Evolutionary conservation across 2,888 invertebrate genomes (phyloP).

Genomic region (Meteorus cinctellus): DNA sequence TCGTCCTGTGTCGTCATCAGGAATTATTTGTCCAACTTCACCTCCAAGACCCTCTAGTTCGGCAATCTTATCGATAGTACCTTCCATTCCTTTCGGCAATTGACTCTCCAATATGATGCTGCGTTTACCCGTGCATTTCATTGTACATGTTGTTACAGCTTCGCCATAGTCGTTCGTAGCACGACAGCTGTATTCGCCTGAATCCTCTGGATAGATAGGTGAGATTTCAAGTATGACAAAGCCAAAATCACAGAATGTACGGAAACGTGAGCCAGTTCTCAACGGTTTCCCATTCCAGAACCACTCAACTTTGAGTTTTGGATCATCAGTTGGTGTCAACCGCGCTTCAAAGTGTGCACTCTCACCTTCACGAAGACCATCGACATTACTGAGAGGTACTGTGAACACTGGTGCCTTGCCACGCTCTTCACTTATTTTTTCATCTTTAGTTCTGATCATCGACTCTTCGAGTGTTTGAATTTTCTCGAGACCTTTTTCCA

Average conservation of each 20-base stretch:
- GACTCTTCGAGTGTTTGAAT: conserved; percentile 94
- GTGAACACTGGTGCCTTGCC: conserved; percentile 94
- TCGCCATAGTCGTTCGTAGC: conserved; percentile 92
- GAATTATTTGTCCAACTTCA: conserved; percentile 79
- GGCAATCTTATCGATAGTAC: conserved; percentile 94
- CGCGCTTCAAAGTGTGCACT: conserved; percentile 93
- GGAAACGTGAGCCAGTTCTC: conserved; percentile 92
- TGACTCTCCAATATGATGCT: conserved; percentile 94
- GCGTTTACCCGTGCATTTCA: conserved; percentile 93
- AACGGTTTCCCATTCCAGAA: conserved; percentile 94
- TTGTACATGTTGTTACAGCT: conserved; percentile 90
- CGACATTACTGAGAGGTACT: conserved; percentile 89
- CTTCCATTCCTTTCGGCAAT: conserved; percentile 93
- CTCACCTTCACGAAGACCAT: conserved; percentile 91
- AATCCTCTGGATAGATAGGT: conserved; percentile 97
- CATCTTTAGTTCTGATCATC: conserved; percentile 84
- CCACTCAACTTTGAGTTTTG: conserved; percentile 94
- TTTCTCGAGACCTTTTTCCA: conserved; percentile 96
- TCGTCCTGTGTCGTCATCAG: conserved; percentile 88
- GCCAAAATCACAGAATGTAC: conserved; percentile 98
- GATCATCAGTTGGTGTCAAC: conserved; percentile 91
- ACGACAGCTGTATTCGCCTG: conserved; percentile 92
- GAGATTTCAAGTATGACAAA: conserved; percentile 98
- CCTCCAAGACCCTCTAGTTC: conserved; percentile 90
- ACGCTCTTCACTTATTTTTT: conserved; percentile 82